phyloP scores from a whole-genome alignment of 2,888 invertebrate genomes.

The Ariolimax columbianus region DNA sequence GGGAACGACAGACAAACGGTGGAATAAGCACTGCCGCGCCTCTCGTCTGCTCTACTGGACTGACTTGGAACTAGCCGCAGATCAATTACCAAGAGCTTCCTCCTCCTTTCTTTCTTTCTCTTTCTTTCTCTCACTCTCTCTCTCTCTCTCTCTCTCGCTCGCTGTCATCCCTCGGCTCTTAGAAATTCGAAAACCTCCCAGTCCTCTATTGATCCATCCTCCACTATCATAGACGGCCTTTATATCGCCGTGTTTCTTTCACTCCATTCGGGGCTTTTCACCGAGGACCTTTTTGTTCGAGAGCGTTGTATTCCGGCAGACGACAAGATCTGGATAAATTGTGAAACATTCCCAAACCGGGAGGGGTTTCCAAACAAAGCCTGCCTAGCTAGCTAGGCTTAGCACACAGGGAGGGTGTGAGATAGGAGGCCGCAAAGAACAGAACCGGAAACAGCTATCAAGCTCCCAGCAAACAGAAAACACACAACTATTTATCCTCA shows the following conservation, averaged over 20 bases:
- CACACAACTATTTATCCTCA: neutral
- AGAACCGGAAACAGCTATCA: neutral
- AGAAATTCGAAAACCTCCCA: too few species aligned
- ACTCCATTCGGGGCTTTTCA: neutral
- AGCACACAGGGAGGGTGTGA: too few species aligned
- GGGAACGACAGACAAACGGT: too few species aligned
- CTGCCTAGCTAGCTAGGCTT: neutral
- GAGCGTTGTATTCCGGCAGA: neutral
- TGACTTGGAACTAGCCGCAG: too few species aligned
- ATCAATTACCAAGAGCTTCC: too few species aligned
- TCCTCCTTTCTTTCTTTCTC: neutral
- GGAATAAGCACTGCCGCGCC: too few species aligned
- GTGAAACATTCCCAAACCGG: neutral
- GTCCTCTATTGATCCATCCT: conserved; percentile 4
- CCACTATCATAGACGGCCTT: neutral
- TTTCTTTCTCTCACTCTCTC: neutral
- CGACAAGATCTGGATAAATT: neutral
- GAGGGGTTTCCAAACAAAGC: neutral
- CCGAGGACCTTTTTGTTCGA: neutral
- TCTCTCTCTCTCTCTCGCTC: conserved; percentile 3
- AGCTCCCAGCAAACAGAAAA: neutral
- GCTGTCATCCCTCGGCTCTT: too few species aligned
- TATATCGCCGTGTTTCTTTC: neutral
- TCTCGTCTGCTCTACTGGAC: too few species aligned
- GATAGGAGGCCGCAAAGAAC: too few species aligned